Evolutionary conservation across 2,113 vertebrate species (phyloP), one percentile per base, ranked within the genome.

Genomic region (Pygoscelis antarcticus): DNA sequence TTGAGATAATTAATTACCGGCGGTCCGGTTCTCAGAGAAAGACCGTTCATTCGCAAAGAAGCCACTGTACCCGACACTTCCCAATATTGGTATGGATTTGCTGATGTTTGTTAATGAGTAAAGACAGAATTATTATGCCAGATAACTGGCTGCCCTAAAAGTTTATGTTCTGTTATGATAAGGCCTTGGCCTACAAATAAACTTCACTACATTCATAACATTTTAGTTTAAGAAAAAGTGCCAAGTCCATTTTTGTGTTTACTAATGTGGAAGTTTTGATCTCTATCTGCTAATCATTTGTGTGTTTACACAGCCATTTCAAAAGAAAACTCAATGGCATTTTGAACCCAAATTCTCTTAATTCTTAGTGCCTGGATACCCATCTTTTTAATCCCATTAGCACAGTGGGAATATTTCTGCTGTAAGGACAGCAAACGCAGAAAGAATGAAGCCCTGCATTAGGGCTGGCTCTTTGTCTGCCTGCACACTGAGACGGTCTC

Each of bases 41-140:
- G 90, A 75, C 64, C 2, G 3, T 88, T 88, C 92, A 93, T 95
- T 96, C 95, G 97, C 95, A 97, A 97, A 97, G 97, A 92, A 88
- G 51, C 82, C 83, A 88, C 83, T 94, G 95, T 94, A 92, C 83
- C 49, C 68, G 0, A 92, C 64, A 88, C 71, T 94, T 91, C 68
- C 70, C 60, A 36, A 68, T 94, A 86, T 25, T 94, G 68, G 76
- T 80, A 92, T 0, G 0, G 49, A 83, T 90, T 69, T 83, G 60
- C 55, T 81, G 87, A 49, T 65, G 55, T 90, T 92, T 94, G 46
- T 90, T 97, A 93, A 94, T 92, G 90, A 95, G 76, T 77, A 71
- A 94, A 60, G 93, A 88, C 75, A 90, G 83, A 93, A 90, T 86
- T 89, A 88, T 86, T 74, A 86, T 83, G 85, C 61, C 76, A 95